Base-by-base conservation (phyloP, 64 coral and sea anemone genomes). In the Montipora sp. region DNA sequence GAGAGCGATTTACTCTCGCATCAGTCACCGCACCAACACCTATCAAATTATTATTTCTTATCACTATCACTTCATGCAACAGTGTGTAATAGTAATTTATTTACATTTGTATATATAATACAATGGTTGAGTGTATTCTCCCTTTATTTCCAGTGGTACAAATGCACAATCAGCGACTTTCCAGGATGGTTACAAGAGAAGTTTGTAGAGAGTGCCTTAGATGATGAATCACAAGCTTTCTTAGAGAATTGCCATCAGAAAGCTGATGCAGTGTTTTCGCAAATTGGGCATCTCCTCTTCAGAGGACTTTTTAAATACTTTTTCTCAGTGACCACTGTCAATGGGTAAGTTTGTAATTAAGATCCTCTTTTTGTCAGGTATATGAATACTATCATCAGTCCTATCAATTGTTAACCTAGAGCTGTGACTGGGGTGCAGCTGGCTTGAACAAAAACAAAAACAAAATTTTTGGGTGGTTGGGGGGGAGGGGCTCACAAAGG, bases 271-370 rank as follows among this genome's bases (percentile, higher is more conserved):
- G 79, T 96, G 51, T 94, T 99, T 20, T 94, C 94, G 43, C 98
- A 99, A 89, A 69, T 96, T 84, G 75, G 78, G 13, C 94, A 96
- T 7, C 89, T 91, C 27, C 46, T 96, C 3, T 73, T 96, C 36
- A 98, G 94, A 92, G 94, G 91, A 66, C 44, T 98, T 68, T 89
- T 95, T 60, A 59, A 80, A 59, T 81, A 89, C 5, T 93, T 94
- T 22, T 96, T 98, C 77, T 98, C 97, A 51, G 83, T 93, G 5
- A 98, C 97, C 6, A 98, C 97, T 21, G 87, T 93, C 19, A 98
- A 98, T 89, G 97, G 97, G 97, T 98, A 84, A 75, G 74, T 66
- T 15, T 50, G 16, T 23, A 45, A 8, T 79, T 36, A 36, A 36
- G 36, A 14, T 19, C 16, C 44, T 61, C 73, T 13, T 75, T 24